Evolutionary conservation across 2,797 vertebrate genomes (phyloP).

Genomic region (Allobates femoralis): DNA sequence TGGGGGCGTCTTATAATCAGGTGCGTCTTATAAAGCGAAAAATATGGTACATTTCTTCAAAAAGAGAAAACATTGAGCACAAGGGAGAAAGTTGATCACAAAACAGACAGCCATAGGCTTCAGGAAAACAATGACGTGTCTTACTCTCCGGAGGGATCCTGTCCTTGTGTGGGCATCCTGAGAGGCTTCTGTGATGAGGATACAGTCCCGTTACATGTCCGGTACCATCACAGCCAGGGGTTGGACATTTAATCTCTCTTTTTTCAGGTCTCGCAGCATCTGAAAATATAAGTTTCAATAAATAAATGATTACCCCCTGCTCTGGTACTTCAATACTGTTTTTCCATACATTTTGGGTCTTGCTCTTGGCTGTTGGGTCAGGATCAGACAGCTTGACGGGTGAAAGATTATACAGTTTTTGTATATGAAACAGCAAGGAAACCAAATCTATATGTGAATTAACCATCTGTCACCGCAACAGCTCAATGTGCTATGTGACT

Average conservation of each 20-base stretch:
- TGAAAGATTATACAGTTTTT: background rate
- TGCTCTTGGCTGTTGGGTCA: background rate
- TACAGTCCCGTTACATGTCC: conserved; percentile 97
- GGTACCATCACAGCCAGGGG: conserved; percentile 94
- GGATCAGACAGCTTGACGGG: background rate
- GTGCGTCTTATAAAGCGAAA: no score
- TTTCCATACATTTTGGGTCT: background rate
- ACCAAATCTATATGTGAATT: background rate
- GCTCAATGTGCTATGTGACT: background rate
- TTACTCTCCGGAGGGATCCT: conserved; percentile 98
- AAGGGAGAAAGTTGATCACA: background rate
- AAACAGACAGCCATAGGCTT: background rate
- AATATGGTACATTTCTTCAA: background rate
- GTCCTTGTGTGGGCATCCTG: conserved; percentile 98
- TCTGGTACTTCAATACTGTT: background rate
- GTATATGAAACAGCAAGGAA: background rate
- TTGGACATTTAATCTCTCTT: conserved; percentile 96
- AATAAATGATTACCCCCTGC: background rate
- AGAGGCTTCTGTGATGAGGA: conserved; percentile 96
- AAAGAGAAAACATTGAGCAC: no score
- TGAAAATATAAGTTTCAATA: conserved; percentile 65
- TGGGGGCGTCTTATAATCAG: no score
- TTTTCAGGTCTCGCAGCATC: conserved; percentile 93
- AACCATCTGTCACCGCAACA: background rate
- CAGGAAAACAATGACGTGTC: conserved; percentile 58